Evolutionary conservation across 2,113 vertebrate genomes (phyloP), one percentile per base, ranked within the genome.

Genomic region (Saccopteryx bilineata): DNA sequence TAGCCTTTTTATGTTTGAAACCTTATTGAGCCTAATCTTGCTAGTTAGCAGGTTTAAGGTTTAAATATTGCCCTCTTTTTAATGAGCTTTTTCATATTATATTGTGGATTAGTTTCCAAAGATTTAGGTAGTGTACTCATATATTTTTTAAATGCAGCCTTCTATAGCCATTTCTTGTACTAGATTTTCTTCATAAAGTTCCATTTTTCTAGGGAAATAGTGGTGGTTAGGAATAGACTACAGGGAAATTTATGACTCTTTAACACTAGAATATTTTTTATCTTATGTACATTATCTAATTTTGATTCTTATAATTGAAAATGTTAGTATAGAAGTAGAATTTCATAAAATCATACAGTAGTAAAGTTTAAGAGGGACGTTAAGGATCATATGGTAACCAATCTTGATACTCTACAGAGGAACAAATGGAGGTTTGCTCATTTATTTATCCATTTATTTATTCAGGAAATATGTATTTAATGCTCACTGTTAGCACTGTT

Each of bases 311-410:
- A 0, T 89, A 82, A 66, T 28, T 80, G 86, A 86, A 74, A 23
- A 61, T 74, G 5, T 85, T 76, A 72, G 5, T 84, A 24, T 76
- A 71, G 24, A 96, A 63, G 31, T 83, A 58, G 56, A 90, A 87
- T 96, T 96, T 87, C 2, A 83, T 90, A 24, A 88, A 94, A 46
- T 88, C 50, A 31, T 81, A n/a, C 50, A 91, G 48, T 75, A 23
- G 90, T 85, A 88, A 87, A 93, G 46, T 61, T 82, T 81, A 61
- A 65, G 14, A 76, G 39, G 63, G 18, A 88, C 26, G 4, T 50
- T 79, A 69, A 46, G 58, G 48, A 69, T 96, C 14, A 31, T 78
- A 11, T 23, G 79, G 26, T 87, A 81, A 84, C 52, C 28, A 87
- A 61, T 83, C 31, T 31, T 82, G 56, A 60, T 86, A 68, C 19